Conservation (phyloP, 2,888 invertebrate species). For the Liopterus haemorrhoidalis region DNA sequence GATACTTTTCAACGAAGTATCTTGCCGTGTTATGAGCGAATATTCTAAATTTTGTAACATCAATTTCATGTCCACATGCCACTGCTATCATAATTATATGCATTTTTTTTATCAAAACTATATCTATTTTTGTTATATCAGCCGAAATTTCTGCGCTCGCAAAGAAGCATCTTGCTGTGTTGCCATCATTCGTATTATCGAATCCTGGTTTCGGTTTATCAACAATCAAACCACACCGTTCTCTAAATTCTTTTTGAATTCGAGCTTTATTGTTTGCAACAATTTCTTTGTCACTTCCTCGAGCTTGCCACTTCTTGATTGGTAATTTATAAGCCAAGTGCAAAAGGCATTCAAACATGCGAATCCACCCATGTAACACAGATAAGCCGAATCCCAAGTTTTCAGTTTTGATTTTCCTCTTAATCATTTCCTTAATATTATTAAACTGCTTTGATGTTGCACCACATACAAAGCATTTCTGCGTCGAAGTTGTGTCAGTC, state of each 20-base stretch:
- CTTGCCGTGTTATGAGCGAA: too few relatives aligned
- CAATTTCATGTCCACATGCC: too few relatives aligned
- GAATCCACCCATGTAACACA: slow-evolving; percentile 36
- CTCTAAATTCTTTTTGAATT: too few relatives aligned
- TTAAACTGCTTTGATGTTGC: slow-evolving; percentile 32
- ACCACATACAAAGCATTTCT: slow-evolving; percentile 33
- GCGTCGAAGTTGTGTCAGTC: slow-evolving; percentile 29
- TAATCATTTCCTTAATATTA: slow-evolving; percentile 20
- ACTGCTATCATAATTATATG: too few relatives aligned
- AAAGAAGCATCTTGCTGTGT: slow-evolving; percentile 29
- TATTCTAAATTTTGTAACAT: too few relatives aligned
- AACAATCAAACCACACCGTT: slow-evolving; percentile 26
- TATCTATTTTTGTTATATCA: slow-evolving; percentile 36
- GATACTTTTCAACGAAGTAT: too few relatives aligned
- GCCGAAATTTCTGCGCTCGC: slow-evolving; percentile 27
- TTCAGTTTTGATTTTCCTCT: slow-evolving; percentile 14
- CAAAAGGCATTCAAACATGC: slow-evolving; percentile 36
- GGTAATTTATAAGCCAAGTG: slow-evolving; percentile 36
- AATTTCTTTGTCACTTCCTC: too few relatives aligned
- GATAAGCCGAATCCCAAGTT: slow-evolving; percentile 33
- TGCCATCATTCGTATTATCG: slow-evolving; percentile 29
- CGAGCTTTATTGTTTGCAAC: slow-evolving; percentile 19
- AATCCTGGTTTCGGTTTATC: slow-evolving; percentile 28
- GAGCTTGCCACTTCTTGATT: slow-evolving; percentile 37
- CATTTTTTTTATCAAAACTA: slow-evolving; percentile 32